phyloP scores from a whole-genome alignment of 2,888 invertebrate genomes.

The Epinotia ramella region DNA sequence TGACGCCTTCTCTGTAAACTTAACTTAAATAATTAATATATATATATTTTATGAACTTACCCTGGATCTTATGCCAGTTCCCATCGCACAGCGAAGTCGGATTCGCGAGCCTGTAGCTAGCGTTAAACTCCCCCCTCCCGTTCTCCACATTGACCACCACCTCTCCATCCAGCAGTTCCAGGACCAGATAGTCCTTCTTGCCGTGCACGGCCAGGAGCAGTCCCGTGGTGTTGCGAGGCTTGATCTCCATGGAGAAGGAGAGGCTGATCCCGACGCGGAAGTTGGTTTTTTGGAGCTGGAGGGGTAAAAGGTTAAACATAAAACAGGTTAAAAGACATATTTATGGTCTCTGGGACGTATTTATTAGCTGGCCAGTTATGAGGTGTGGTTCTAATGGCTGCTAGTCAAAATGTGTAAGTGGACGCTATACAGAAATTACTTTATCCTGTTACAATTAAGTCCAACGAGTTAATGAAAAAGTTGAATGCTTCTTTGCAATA shows the following conservation, averaged over 20 bases:
- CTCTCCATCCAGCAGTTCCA: constrained; percentile 95
- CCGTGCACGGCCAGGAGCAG: constrained; percentile 95
- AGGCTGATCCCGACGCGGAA: constrained; percentile 93
- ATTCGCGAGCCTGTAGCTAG: constrained; percentile 88
- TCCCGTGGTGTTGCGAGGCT: constrained; percentile 93
- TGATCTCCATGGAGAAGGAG: constrained; percentile 93
- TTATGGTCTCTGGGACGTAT: too few species aligned
- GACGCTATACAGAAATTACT: too few species aligned
- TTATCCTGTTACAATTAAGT: too few species aligned
- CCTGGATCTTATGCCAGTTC: constrained; percentile 95
- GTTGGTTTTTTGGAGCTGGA: constrained; percentile 84
- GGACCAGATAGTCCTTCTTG: constrained; percentile 91
- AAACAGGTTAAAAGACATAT: not conserved
- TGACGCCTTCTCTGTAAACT: too few species aligned
- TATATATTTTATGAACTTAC: constrained; percentile 66
- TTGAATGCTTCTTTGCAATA: too few species aligned
- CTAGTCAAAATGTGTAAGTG: too few species aligned
- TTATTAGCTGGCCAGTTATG: too few species aligned
- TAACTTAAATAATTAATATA: too few species aligned
- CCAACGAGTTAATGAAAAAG: too few species aligned
- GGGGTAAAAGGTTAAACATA: not conserved
- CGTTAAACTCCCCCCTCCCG: constrained; percentile 91
- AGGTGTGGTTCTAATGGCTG: too few species aligned
- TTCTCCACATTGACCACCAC: constrained; percentile 94
- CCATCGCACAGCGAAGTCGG: constrained; percentile 95